Evolutionary conservation across 2,113 vertebrate genomes (phyloP), one percentile per base, ranked within the genome.

Genomic region (Climacteris rufus): DNA sequence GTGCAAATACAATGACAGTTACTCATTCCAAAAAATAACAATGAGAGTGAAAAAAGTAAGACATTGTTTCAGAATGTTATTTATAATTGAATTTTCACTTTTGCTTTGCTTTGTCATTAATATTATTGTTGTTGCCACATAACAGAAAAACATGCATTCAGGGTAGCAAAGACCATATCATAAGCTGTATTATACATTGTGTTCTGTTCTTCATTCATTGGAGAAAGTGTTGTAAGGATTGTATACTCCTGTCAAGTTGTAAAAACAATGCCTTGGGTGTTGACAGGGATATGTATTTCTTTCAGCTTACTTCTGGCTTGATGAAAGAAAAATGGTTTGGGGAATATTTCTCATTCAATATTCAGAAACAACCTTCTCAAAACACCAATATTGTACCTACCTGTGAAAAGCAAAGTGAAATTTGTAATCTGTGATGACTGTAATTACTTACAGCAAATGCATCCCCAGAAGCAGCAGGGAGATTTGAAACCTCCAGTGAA

Each of bases 351-450:
- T 95, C 47, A 89, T 95, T 87, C 60, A 78, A 47, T 89, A 90
- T 94, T 88, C 69, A 88, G 69, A 87, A 92, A 90, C 35, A 50
- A 70, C 60, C 30, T 84, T 82, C 72, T 93, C 56, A 42, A 70
- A 89, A 61, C 21, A 92, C 68, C 33, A 81, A 83, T 81, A 57
- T 77, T 77, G 52, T 90, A 78, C 42, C 16, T 88, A 90, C 39
- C 83, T 90, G 72, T 75, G 89, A 94, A 95, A 93, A 93, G 49
- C 63, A 83, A 96, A 95, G 42, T 72, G 75, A 88, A 88, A 94
- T 88, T 80, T 88, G 23, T 79, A 61, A 87, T 80, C 50, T 83
- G 13, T 49, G 61, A 49, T 90, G 85, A 80, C 70, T 87, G 42
- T 79, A 94, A 88, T 65, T 81, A 33, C 68, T 89, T 81, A 70